Evolutionary conservation across 2,797 vertebrate species (phyloP).

Genomic region (Alca torda): DNA sequence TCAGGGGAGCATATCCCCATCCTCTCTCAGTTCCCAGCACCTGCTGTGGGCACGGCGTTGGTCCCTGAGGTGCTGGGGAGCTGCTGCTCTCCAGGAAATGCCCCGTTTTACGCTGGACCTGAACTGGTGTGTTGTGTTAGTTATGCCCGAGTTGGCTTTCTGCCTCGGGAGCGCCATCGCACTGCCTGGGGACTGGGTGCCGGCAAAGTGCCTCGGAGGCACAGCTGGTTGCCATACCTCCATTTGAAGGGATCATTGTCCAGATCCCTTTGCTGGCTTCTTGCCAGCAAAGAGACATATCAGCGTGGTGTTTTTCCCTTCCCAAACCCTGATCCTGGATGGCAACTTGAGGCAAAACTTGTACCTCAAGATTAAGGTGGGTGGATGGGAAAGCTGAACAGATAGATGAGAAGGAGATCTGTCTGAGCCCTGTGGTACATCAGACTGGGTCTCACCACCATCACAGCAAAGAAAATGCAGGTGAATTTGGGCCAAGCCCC

Average conservation of each 20-base stretch:
- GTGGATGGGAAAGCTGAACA: neutral
- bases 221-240: fast-evolving
- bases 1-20: neutral
- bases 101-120: neutral
- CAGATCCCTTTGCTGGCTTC: neutral
- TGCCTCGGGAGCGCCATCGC: neutral
- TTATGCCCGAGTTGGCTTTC: neutral
- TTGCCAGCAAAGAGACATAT: neutral
- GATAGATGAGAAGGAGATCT: neutral
- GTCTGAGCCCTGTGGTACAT: neutral
- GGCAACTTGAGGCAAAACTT: neutral
- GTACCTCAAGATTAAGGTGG: neutral
- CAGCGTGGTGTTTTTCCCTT: neutral
- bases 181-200: neutral
- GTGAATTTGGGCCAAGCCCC: neutral
- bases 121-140: neutral
- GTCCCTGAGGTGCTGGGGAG: neutral
- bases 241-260: neutral
- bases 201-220: neutral
- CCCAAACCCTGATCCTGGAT: neutral
- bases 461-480: neutral
- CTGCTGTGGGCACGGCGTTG: neutral
- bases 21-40: neutral
- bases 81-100: neutral
- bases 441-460: neutral